A percentile compares a stretch with the other conserved stretches of the same genome.
These are phyloP conservation scores for Zygothrica quintamaculata DNA, from an alignment of 2,888 invertebrate species.

Conservation along the genomic window DNA sequence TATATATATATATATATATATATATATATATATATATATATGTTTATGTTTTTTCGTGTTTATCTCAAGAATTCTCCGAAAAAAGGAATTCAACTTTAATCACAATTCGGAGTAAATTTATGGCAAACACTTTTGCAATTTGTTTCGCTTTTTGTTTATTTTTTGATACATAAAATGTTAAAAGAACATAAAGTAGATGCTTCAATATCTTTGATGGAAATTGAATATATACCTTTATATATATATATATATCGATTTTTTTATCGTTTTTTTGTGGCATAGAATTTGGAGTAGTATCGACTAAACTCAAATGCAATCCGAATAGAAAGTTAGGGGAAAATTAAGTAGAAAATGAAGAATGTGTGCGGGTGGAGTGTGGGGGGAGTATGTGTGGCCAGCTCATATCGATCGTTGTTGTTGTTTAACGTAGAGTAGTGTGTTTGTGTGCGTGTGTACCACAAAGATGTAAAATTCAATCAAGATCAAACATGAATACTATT, in stretches of 20 bases:
- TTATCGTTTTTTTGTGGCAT: background rate
- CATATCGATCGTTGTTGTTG: conserved; percentile 76
- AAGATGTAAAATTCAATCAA: conserved; percentile 8
- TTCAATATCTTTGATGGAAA: background rate
- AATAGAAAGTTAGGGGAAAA: background rate
- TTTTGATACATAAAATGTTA: too few relatives aligned
- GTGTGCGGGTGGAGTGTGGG: conserved; percentile 1
- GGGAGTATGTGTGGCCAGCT: conserved; percentile 31
- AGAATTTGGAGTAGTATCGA: background rate
- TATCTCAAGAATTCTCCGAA: background rate
- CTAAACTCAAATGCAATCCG: background rate
- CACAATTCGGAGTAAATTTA: background rate
- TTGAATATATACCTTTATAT: background rate
- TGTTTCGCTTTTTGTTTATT: too few relatives aligned
- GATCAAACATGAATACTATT: background rate
- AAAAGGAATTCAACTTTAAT: background rate
- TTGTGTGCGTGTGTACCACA: background rate
- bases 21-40: too few relatives aligned
- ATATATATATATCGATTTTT: background rate
- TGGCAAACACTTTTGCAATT: too few relatives aligned
- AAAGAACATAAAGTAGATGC: too few relatives aligned
- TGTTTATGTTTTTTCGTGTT: too few relatives aligned
- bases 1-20: too few relatives aligned
- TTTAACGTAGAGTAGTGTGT: conserved; percentile 44
- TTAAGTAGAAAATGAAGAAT: background rate